Conservation (phyloP, 1,140 invertebrate species). For the Ylistrum balloti region DNA sequence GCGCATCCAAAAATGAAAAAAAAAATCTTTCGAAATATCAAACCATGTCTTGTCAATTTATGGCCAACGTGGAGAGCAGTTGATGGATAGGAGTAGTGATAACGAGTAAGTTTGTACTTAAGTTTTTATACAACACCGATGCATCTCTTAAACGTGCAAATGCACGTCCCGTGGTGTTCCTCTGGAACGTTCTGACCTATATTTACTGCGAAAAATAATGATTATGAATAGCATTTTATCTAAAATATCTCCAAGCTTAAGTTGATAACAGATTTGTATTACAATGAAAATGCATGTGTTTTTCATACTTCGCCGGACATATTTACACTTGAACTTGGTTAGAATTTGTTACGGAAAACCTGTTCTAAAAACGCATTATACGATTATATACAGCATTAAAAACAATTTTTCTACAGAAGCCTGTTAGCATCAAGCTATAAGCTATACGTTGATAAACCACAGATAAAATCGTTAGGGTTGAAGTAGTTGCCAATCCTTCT, state of each 20-base stretch:
- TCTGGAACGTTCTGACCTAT: neutral
- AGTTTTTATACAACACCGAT: neutral
- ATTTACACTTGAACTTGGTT: neutral
- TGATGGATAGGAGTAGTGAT: neutral
- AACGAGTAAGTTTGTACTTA: neutral
- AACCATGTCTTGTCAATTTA: conserved; percentile 28
- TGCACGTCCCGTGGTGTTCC: neutral
- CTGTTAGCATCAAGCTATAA: too few relatives aligned
- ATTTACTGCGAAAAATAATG: neutral
- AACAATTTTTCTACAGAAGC: neutral
- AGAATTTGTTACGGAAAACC: neutral
- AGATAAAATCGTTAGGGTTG: too few relatives aligned
- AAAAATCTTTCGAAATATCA: conserved; percentile 8
- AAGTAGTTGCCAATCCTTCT: too few relatives aligned
- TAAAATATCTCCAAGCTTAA: neutral
- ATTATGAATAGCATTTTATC: neutral
- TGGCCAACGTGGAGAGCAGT: neutral
- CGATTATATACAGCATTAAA: neutral
- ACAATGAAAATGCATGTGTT: conserved; percentile 5
- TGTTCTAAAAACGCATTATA: neutral
- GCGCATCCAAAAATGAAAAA: neutral
- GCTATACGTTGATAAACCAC: too few relatives aligned
- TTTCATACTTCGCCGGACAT: neutral
- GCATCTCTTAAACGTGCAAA: neutral
- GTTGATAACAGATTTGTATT: neutral